A percentile compares a stretch with the other conserved stretches of the same genome.
phyloP scores from a whole-genome alignment of 2,113 vertebrate species.

The Eurystomus gularis region DNA sequence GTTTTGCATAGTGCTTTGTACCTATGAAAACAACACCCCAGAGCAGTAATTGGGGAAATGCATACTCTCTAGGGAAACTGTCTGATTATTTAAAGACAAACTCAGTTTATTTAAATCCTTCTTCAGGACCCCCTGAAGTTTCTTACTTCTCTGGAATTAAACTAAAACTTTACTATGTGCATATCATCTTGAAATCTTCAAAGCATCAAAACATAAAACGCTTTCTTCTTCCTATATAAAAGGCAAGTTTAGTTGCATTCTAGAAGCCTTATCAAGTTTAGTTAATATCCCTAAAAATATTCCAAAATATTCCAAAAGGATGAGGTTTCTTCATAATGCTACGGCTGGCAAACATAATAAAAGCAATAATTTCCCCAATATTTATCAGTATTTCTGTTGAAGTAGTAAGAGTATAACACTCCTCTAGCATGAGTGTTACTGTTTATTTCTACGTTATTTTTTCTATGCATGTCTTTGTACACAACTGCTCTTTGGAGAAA shows the following conservation, averaged over 20 bases:
- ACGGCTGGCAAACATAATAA: not conserved
- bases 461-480: not conserved
- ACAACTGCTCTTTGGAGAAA: not conserved
- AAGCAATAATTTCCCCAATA: not conserved
- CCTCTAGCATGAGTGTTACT: not conserved
- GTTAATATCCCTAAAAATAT: not conserved
- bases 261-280: not conserved
- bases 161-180: not conserved
- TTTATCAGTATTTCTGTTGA: not conserved
- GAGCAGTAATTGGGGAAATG: not conserved
- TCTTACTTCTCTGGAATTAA: not conserved
- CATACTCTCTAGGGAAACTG: not conserved
- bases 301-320: not conserved
- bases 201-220: not conserved
- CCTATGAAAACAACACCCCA: not conserved
- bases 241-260: not conserved
- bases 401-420: not conserved
- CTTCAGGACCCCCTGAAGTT: not conserved
- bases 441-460: not conserved
- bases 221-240: not conserved
- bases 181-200: not conserved
- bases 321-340: not conserved
- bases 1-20: not conserved
- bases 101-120: not conserved
- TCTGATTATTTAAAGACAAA: not conserved